Evolutionary conservation across 2,888 invertebrate genomes (phyloP), one percentile per base, ranked within the genome.

Genomic region (Scaptomyza caliginosa): DNA sequence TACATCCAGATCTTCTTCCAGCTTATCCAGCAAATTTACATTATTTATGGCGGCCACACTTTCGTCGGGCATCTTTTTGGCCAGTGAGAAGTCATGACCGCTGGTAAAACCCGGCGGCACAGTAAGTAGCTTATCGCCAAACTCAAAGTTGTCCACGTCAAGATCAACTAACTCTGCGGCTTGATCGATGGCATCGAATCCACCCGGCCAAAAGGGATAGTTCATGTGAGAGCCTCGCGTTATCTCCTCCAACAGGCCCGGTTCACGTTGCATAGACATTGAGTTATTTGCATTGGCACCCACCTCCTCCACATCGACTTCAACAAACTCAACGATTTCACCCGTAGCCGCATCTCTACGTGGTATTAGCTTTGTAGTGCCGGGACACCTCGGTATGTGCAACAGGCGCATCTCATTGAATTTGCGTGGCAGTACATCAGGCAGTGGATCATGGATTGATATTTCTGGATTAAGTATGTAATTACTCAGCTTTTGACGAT

Each of bases 181-280:
- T 54, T 94, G 92, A 45, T 93, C 92, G 10, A 32, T 24, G 11
- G 13, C n/a, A 67, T 94, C 93, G 13, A 96, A 95, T 2, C 96
- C 96, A 43, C 96, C 97, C 0, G 98, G 98, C 93, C 96, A 94
- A 90, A 98, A 98, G 0, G 97, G 97, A 88, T 94, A 95, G 89
- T 96, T 96, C 62, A 94, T 95, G 0, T 95, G 94, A 50, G 94
- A 95, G 13, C 98, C 98, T 78, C 94, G 93, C 6, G 88, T 90
- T 0, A 95, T 93, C 45, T 95, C 93, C 38, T 92, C 92, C 3
- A 95, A 93, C 7, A 95, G 94, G 36, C 95, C 93, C 0, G 97
- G 97, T 19, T 95, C 94, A 76, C 97, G 92, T 32, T 93, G 93
- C 92, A 98, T 94, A 0, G 97, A 97, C 89, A 95, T 93, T 0